These are phyloP conservation scores for Drosophila acutilabella DNA, from an alignment of 2,888 invertebrate species.

Conservation along the genomic window DNA sequence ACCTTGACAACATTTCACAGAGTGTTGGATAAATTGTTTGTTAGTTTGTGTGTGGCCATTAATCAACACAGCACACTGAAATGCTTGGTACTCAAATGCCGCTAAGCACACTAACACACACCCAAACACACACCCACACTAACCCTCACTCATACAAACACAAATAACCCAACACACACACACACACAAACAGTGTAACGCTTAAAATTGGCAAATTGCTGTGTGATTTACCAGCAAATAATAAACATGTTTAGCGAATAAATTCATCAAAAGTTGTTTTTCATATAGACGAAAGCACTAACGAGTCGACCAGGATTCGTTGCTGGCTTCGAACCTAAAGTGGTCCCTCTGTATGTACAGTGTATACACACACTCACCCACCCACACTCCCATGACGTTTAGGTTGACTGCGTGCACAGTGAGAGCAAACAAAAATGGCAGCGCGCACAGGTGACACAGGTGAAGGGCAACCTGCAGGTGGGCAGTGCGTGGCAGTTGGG, in stretches of 20 bases:
- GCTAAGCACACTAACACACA: constrained; percentile 41
- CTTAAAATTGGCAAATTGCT: constrained; percentile 80
- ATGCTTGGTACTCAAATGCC: constrained; percentile 31
- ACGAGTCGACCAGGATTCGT: constrained; percentile 58
- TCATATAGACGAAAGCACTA: constrained; percentile 71
- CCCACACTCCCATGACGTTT: constrained; percentile 11
- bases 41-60: constrained; percentile 67
- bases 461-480: constrained; percentile 12
- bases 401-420: constrained; percentile 45
- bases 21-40: constrained; percentile 58
- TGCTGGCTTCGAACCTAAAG: constrained; percentile 26
- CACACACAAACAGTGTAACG: constrained; percentile 29
- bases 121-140: constrained; percentile 23
- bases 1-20: constrained; percentile 37
- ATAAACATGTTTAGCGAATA: constrained; percentile 82
- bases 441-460: constrained; percentile 53
- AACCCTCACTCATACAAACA: constrained; percentile 10
- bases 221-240: constrained; percentile 81
- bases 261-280: constrained; percentile 77
- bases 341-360: constrained; percentile 20
- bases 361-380: constrained; percentile 14
- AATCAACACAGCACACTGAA: constrained; percentile 67
- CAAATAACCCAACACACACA: constrained; percentile 10
- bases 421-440: constrained; percentile 57
- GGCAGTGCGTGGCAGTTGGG: background rate